Conservation (phyloP, 2,888 invertebrate species). For the Cenopis cana region DNA sequence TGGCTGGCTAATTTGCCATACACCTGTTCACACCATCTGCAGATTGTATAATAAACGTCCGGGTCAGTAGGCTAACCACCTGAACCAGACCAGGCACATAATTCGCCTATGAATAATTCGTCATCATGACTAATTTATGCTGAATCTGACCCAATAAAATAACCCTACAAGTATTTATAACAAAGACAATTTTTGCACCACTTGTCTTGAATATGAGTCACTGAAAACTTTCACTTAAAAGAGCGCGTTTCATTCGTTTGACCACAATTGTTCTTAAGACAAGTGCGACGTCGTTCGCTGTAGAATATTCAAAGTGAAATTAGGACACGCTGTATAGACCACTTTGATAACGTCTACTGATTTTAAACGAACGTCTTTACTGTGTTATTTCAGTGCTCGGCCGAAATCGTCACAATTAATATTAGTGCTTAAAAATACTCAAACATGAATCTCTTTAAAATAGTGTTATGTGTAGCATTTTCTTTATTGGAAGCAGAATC, state of each 20-base stretch:
- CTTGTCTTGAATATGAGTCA: constrained; percentile 61
- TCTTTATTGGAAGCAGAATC: constrained; percentile 54
- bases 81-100: constrained; percentile 31
- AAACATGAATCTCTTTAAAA: constrained; percentile 44
- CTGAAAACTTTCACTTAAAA: constrained; percentile 68
- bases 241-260: constrained; percentile 48
- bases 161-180: constrained; percentile 50
- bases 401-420: constrained; percentile 16
- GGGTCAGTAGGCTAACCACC: constrained; percentile 38
- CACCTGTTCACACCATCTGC: constrained; percentile 39
- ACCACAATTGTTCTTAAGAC: constrained; percentile 49
- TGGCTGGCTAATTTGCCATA: constrained; percentile 22
- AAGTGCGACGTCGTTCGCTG: constrained; percentile 38
- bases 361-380: constrained; percentile 29
- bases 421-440: constrained; percentile 19
- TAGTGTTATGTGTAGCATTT: constrained; percentile 47
- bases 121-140: constrained; percentile 60
- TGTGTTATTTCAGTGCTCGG: constrained; percentile 23
- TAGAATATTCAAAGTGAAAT: constrained; percentile 42
- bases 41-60: constrained; percentile 36
- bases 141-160: constrained; percentile 58
- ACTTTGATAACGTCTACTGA: constrained; percentile 38
- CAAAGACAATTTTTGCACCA: constrained; percentile 56
- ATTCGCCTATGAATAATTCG: constrained; percentile 47
- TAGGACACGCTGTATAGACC: constrained; percentile 56